Evolutionary conservation across 2,888 invertebrate species (phyloP).

Genomic region (Eupithecia insigniata): DNA sequence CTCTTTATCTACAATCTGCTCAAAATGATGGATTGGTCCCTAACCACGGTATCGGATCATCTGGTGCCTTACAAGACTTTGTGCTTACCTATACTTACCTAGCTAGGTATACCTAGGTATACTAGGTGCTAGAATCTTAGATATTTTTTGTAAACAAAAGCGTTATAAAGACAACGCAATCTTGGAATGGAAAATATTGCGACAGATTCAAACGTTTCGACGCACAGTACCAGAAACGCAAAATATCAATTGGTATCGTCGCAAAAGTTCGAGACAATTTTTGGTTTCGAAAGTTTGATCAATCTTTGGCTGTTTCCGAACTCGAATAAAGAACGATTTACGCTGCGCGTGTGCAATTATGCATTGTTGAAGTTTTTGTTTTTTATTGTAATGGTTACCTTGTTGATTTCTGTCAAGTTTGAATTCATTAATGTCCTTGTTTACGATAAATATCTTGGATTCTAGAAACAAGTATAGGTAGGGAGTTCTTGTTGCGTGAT

Average conservation of each 20-base stretch:
- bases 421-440: background rate
- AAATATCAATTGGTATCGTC: too few species aligned
- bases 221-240: too few species aligned
- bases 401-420: too few species aligned
- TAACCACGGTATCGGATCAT: constrained; percentile 3
- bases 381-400: too few species aligned
- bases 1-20: constrained; percentile 10
- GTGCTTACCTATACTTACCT: constrained; percentile 30
- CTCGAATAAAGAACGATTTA: too few species aligned
- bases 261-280: too few species aligned
- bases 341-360: too few species aligned
- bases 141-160: background rate
- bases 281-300: too few species aligned
- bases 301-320: too few species aligned
- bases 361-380: too few species aligned
- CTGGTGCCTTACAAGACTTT: constrained; percentile 44
- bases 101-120: background rate
- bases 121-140: background rate
- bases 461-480: background rate
- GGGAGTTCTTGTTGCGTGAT: background rate
- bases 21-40: constrained; percentile 10
- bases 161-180: background rate
- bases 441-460: background rate
- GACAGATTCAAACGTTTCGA: too few species aligned
- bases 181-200: background rate